phyloP scores from a whole-genome alignment of 2,797 vertebrate genomes.

The Arctocebus calabarensis region DNA sequence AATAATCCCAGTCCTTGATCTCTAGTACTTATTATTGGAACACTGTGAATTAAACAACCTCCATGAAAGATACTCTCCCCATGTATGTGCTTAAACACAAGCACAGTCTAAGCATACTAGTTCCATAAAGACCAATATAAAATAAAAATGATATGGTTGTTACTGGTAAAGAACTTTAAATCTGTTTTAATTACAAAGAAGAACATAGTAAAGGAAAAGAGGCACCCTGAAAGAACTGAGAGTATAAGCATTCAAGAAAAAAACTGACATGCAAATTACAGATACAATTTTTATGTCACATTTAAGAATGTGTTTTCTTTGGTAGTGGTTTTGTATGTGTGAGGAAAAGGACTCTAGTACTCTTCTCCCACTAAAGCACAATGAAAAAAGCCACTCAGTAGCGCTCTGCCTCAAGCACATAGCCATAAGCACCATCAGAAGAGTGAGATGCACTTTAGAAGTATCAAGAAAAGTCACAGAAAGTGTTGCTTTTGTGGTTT shows the following conservation, averaged over 20 bases:
- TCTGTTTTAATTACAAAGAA: background rate
- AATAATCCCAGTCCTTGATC: constrained; percentile 62
- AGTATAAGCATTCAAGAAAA: background rate
- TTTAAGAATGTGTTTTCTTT: background rate
- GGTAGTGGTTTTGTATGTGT: background rate
- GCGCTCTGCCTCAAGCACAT: background rate
- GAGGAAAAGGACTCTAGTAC: background rate
- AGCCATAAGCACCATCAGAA: background rate
- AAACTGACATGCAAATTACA: background rate
- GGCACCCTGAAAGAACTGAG: background rate
- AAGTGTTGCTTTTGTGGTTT: background rate
- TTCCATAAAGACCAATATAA: background rate
- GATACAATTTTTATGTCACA: background rate
- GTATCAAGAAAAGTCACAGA: constrained; percentile 30
- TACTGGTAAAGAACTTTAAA: background rate
- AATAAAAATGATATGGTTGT: constrained; percentile 16
- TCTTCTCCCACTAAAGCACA: background rate
- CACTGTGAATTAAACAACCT: background rate
- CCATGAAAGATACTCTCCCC: background rate
- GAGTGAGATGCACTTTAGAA: background rate
- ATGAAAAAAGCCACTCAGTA: constrained; percentile 4
- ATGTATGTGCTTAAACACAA: background rate
- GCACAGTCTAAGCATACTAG: background rate
- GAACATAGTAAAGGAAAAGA: background rate
- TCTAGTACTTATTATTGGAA: background rate